Evolutionary conservation across 2,888 invertebrate genomes (phyloP).

Genomic region (Agelastica alni): DNA sequence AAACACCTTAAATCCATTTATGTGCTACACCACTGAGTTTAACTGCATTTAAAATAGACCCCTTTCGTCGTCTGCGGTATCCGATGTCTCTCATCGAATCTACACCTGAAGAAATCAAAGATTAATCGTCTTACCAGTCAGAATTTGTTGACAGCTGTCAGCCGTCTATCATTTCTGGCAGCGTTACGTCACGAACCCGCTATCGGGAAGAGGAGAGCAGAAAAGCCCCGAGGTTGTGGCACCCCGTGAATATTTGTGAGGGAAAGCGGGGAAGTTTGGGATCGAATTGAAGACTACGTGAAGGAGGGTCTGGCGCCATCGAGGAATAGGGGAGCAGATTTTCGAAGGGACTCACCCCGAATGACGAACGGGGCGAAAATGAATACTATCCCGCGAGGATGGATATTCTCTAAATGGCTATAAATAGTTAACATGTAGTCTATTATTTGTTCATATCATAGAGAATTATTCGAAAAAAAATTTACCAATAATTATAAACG

Average conservation of each 20-base stretch:
- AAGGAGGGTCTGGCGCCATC: constrained; percentile 35
- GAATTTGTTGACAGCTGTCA: constrained; percentile 52
- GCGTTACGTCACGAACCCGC: constrained; percentile 56
- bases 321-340: constrained; percentile 27
- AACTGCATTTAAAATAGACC: no score
- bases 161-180: constrained; percentile 58
- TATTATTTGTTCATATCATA: no score
- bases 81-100: no score
- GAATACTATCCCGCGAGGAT: no score
- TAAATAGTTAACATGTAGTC: no score
- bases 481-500: no score
- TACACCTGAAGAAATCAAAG: not conserved
- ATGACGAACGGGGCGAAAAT: not conserved
- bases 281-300: constrained; percentile 26
- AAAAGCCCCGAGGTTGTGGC: constrained; percentile 34
- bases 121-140: not conserved
- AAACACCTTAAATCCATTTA: no score
- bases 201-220: constrained; percentile 50
- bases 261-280: constrained; percentile 15
- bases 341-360: not conserved
- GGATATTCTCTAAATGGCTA: no score
- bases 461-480: no score
- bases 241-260: constrained; percentile 8
- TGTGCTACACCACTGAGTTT: no score
- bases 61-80: no score